phyloP scores from a whole-genome alignment of 2,113 vertebrate genomes.

The Hemichromis elongatus region DNA sequence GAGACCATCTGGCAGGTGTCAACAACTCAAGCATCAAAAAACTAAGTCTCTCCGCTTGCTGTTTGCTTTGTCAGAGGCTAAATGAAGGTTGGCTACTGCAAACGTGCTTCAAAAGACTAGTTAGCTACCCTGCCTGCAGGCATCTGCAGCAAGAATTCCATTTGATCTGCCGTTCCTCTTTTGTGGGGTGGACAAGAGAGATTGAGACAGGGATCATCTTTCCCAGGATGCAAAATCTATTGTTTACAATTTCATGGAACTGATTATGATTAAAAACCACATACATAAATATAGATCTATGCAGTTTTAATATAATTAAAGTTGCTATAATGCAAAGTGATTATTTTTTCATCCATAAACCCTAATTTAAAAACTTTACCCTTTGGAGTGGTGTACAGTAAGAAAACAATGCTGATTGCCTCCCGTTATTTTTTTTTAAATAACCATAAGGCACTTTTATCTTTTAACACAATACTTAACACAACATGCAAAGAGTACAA shows the following conservation, averaged over 20 bases:
- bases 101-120: background rate
- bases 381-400: background rate
- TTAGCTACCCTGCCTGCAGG: background rate
- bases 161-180: background rate
- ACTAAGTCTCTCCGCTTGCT: background rate
- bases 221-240: background rate
- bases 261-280: background rate
- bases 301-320: background rate
- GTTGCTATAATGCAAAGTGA: background rate
- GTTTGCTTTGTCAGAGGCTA: background rate
- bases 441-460: slow-evolving; percentile 19
- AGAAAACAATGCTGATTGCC: background rate
- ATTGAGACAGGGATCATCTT: background rate
- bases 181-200: background rate
- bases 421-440: background rate
- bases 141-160: background rate
- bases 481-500: background rate
- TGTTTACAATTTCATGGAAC: background rate
- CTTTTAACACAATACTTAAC: background rate
- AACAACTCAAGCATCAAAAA: background rate
- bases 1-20: background rate
- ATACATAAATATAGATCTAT: background rate
- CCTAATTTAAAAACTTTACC: background rate
- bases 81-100: background rate
- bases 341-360: background rate